These are phyloP conservation scores for Sarcophaga bullata DNA, from an alignment of 1,140 invertebrate genomes.

Conservation along the genomic window DNA sequence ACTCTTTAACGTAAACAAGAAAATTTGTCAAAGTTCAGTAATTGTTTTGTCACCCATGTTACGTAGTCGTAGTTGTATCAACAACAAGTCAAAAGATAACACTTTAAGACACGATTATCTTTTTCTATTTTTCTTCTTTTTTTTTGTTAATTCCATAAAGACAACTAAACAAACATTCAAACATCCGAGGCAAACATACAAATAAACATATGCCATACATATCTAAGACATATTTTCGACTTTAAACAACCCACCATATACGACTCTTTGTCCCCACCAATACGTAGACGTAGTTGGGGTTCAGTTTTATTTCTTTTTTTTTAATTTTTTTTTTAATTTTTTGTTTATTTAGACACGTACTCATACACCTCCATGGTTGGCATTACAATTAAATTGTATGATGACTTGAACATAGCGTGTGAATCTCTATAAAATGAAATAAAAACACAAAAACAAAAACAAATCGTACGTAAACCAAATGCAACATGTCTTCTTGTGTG, in stretches of 20 bases:
- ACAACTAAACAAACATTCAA: conserved; percentile 17
- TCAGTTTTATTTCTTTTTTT: too few species aligned
- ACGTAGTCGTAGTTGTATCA: conserved; percentile 23
- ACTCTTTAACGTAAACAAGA: conserved; percentile 32
- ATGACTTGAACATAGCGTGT: conserved; percentile 34
- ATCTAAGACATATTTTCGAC: conserved; percentile 38
- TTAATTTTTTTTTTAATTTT: conserved; percentile 12
- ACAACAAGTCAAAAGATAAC: conserved; percentile 31
- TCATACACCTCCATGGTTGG: conserved; percentile 32
- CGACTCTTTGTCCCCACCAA: background rate
- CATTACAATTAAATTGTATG: conserved; percentile 39
- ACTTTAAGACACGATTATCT: conserved; percentile 40
- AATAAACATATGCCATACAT: background rate
- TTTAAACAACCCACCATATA: conserved; percentile 35
- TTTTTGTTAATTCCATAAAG: background rate
- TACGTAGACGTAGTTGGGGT: background rate
- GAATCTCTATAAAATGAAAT: conserved; percentile 18
- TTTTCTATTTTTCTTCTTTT: conserved; percentile 21
- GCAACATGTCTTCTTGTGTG: background rate
- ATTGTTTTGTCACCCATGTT: conserved; percentile 41
- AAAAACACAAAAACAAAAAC: background rate
- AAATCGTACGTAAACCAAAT: background rate
- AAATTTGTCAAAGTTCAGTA: conserved; percentile 41
- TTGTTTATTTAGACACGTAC: conserved; percentile 22
- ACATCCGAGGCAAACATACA: background rate